phyloP scores from a whole-genome alignment of 2,113 vertebrate species.

The Heterocephalus glaber region DNA sequence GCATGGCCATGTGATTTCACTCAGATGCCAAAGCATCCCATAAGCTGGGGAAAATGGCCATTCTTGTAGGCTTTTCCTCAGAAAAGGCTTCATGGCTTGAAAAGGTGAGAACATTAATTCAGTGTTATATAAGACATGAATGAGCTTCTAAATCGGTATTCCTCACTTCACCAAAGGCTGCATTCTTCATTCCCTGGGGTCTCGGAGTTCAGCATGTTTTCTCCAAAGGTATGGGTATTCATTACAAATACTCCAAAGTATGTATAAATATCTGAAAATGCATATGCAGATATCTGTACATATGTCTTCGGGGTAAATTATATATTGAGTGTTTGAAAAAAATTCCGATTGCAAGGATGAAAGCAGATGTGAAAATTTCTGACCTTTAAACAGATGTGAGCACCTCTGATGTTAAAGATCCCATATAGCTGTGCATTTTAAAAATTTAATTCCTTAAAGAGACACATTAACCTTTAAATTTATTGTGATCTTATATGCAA shows the following conservation, averaged over 20 bases:
- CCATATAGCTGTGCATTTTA: background rate
- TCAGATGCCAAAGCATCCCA: too few relatives aligned
- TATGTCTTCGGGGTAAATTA: background rate
- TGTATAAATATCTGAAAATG: background rate
- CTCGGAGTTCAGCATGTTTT: background rate
- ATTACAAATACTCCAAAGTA: background rate
- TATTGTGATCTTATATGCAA: background rate
- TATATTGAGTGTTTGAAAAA: background rate
- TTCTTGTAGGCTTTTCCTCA: background rate
- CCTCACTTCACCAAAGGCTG: background rate
- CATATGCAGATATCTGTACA: too few relatives aligned
- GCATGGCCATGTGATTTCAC: rapidly evolving
- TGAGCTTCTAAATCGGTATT: background rate
- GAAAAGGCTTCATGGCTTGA: background rate
- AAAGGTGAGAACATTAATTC: background rate
- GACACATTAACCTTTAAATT: background rate
- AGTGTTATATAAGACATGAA: background rate
- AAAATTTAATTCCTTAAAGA: conserved; percentile 17
- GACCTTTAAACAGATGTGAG: background rate
- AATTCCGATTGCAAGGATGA: background rate
- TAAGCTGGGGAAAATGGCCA: background rate
- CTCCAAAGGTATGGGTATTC: background rate
- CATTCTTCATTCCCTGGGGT: background rate
- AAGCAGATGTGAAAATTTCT: background rate
- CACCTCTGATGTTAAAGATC: background rate